Evolutionary conservation across 1,140 invertebrate genomes (phyloP).

Genomic region (honey bee (Apis mellifera)): Amel_HAv3.1 CM009932.2:6151001-6151500

Average conservation of each 20-base stretch:
- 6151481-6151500: conserved; percentile 64
- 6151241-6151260: not conserved
- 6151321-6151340: conserved; percentile 21
- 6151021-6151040: not conserved
- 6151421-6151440: conserved; percentile 27
- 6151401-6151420: conserved; percentile 47
- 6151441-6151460: conserved; percentile 62
- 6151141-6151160: too few species aligned
- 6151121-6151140: too few species aligned
- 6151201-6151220: too few species aligned
- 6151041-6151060: not conserved
- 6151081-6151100: too few species aligned
- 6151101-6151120: too few species aligned
- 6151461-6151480: conserved; percentile 64
- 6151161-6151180: too few species aligned
- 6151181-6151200: too few species aligned
- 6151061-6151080: too few species aligned
- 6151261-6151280: not conserved
- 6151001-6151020: not conserved
- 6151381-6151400: conserved; percentile 39
- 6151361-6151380: too few species aligned
- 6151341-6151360: conserved; percentile 34
- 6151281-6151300: not conserved
- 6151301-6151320: conserved; percentile 19
- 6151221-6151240: too few species aligned